Base-by-base conservation (phyloP, 2,888 invertebrate genomes). In the Amphipyra berbera region DNA sequence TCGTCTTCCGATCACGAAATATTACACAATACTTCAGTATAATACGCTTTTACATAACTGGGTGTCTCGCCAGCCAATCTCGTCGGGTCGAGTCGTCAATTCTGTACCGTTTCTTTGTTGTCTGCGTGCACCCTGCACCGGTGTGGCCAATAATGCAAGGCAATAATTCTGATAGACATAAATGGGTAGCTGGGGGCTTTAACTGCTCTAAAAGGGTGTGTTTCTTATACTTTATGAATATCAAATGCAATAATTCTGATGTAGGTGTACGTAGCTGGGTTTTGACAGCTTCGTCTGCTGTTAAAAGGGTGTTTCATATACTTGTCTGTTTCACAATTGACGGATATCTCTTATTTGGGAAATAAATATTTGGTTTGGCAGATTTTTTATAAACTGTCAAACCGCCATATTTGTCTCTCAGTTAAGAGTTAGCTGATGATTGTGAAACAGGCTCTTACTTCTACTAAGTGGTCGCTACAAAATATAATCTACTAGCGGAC, bases 91-190 rank as follows among this genome's bases (percentile, higher is more conserved):
- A 10, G 67, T 72, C 68, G 61, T 48, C 57, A 27, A 46, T 42
- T 54, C 64, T 54, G 65, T 47, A 61, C 33, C 47, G 60, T 70
- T 57, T 54, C 83, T 82, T 82, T 82, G 83, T 83, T 79, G 82
- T 82, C 82, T 82, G 75, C 54, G 37, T 64, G 76, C 62, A 41
- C 56, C 52, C 41, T 60, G 63, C 57, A 61, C 64, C 52, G 35
- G 50, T 42, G 59, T 50, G 46, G 48, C 48, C 55, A 74, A 55
- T 61, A 70, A 70, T 49, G 42, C 30, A 6, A 30, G 7, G 4
- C 45, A 46, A n/a, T 62, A 37, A 73, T 45, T 41, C 49, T 46
- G 49, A 46, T 35, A 50, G 38, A 46, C 42, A 42, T 54, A 42
- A 54, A 68, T 61, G 30, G 30, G 53, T 49, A 53, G 12, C 37